A percentile compares a stretch with the other conserved stretches of the same genome.
Evolutionary conservation across 2,888 invertebrate species (phyloP).

Genomic region (Folsomia manolachei): DNA sequence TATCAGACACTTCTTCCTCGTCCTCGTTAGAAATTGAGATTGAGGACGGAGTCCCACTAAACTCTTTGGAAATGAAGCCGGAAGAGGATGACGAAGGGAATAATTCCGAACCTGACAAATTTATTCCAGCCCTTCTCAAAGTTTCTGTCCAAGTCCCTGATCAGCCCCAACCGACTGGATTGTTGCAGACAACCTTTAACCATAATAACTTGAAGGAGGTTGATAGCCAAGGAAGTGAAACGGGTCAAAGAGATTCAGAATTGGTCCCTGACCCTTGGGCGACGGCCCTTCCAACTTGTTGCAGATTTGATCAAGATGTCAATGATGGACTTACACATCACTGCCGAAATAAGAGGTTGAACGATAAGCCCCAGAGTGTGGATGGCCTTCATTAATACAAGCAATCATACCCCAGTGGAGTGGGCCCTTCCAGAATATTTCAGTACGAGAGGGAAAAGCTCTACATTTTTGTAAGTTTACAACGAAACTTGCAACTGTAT

Average conservation of each 20-base stretch:
- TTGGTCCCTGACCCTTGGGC: neutral
- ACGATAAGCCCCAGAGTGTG: neutral
- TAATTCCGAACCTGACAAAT: neutral
- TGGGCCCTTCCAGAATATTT: constrained; percentile 32
- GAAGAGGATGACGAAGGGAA: neutral
- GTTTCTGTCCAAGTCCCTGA: neutral
- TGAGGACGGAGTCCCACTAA: neutral
- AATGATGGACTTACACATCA: constrained; percentile 37
- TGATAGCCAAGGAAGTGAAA: neutral
- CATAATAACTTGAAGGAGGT: neutral
- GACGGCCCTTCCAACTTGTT: constrained; percentile 24
- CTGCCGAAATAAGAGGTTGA: constrained; percentile 29
- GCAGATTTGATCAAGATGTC: constrained; percentile 30
- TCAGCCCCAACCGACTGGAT: neutral
- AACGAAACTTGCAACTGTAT: neutral
- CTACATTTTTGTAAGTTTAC: constrained; percentile 25
- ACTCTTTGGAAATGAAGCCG: neutral
- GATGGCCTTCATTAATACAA: neutral
- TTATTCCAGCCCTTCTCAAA: neutral
- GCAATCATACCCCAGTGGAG: constrained; percentile 20
- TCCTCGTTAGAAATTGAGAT: neutral
- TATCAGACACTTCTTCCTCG: neutral
- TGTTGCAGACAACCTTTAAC: constrained; percentile 13
- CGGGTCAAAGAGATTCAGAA: neutral
- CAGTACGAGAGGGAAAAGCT: constrained; percentile 25